Conservation (phyloP, 1,140 invertebrate species). For the Drosophila biarmipes region DNA sequence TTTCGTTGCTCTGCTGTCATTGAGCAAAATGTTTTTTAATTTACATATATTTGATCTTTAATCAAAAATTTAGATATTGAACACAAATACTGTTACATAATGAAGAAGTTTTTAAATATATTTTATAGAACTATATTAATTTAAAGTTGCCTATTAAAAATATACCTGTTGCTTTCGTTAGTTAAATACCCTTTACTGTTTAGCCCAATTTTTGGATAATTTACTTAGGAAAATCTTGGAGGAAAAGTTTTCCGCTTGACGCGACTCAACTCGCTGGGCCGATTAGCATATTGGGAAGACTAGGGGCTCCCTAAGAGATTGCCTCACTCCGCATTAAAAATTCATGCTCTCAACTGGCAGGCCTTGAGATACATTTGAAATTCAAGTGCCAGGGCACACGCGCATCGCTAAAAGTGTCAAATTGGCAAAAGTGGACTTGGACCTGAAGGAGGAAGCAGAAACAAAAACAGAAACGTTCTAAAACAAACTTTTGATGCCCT, state of each 20-base stretch:
- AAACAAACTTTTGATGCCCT: conserved; percentile 74
- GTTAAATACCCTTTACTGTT: background rate
- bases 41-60: background rate
- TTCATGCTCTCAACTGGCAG: conserved; percentile 75
- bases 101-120: too few species aligned
- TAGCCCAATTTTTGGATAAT: conserved; percentile 13
- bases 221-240: conserved; percentile 23
- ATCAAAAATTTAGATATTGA: too few species aligned
- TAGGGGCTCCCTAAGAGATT: conserved; percentile 46
- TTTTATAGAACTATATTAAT: too few species aligned
- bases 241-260: conserved; percentile 26
- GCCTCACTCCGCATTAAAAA: conserved; percentile 72
- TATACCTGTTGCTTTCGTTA: conserved; percentile 13
- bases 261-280: conserved; percentile 18
- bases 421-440: conserved; percentile 67
- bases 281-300: conserved; percentile 40
- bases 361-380: conserved; percentile 71
- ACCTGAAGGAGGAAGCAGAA: conserved; percentile 4
- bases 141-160: background rate
- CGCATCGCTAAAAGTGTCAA: conserved; percentile 75
- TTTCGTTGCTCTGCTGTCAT: background rate
- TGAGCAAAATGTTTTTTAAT: background rate
- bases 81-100: too few species aligned
- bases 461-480: conserved; percentile 40
- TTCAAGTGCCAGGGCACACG: conserved; percentile 70